These are phyloP conservation scores for Procambarus virginalis DNA, from an alignment of 1,140 invertebrate genomes.

Conservation along the genomic window DNA sequence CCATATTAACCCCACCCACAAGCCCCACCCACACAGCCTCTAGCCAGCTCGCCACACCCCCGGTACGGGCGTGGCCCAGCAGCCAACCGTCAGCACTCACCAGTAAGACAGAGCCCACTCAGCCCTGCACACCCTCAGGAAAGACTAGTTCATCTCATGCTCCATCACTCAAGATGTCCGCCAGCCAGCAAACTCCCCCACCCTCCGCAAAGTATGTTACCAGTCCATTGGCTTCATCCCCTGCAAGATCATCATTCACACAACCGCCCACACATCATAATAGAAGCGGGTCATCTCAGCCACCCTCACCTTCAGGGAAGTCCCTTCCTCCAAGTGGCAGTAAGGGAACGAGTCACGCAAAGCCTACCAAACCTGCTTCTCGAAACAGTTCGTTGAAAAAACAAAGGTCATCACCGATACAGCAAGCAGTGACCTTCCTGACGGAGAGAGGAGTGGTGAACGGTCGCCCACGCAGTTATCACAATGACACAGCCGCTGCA, in stretches of 20 bases:
- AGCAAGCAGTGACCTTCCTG: constrained; percentile 54
- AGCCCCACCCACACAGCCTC: constrained; percentile 56
- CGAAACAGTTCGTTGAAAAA: constrained; percentile 56
- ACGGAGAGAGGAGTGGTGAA: constrained; percentile 48
- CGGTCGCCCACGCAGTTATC: constrained; percentile 23
- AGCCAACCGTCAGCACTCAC: constrained; percentile 33
- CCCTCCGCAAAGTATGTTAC: constrained; percentile 6
- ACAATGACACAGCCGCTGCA: neutral
- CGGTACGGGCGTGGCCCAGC: constrained; percentile 15
- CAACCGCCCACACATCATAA: neutral
- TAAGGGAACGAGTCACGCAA: neutral
- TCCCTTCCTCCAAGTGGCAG: constrained; percentile 37
- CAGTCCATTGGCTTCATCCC: neutral
- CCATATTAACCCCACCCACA: constrained; percentile 59
- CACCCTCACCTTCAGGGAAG: constrained; percentile 9
- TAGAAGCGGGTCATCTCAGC: neutral
- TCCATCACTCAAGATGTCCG: constrained; percentile 16
- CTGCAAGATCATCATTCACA: constrained; percentile 9
- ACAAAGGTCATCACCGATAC: constrained; percentile 47
- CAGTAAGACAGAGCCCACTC: constrained; percentile 40
- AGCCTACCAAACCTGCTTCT: constrained; percentile 47
- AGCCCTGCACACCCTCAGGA: constrained; percentile 25
- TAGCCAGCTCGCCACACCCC: constrained; percentile 44
- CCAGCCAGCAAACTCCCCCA: constrained; percentile 24
- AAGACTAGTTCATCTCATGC: constrained; percentile 10